Evolutionary conservation across 1,140 invertebrate genomes (phyloP).

Genomic region (Diuraphis noxia): DNA sequence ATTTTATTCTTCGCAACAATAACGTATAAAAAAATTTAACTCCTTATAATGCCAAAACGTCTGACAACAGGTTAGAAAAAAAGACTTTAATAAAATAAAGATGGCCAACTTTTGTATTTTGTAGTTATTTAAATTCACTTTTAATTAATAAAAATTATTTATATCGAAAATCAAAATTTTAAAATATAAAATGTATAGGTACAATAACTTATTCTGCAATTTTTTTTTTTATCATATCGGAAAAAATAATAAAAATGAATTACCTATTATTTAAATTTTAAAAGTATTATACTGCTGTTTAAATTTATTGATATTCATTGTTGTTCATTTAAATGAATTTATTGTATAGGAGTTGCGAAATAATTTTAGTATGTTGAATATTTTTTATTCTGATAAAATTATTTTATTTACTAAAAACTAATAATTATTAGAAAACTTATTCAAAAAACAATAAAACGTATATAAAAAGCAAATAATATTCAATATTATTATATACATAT

Average conservation of each 20-base stretch:
- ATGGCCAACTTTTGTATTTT: too few species aligned
- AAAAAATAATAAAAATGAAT: not conserved
- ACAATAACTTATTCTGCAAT: not conserved
- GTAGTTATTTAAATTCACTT: not conserved
- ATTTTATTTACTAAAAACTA: not conserved
- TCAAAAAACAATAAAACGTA: too few species aligned
- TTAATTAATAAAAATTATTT: not conserved
- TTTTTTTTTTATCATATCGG: not conserved
- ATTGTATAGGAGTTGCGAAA: not conserved
- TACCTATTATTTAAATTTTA: not conserved
- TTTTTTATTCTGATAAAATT: not conserved
- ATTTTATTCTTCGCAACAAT: not conserved
- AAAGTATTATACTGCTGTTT: not conserved
- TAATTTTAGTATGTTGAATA: not conserved
- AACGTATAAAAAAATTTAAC: not conserved
- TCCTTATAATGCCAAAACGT: not conserved
- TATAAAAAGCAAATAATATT: not conserved
- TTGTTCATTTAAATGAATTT: not conserved
- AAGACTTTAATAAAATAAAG: not conserved
- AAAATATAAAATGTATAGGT: too few species aligned
- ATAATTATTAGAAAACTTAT: not conserved
- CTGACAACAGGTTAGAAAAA: not conserved
- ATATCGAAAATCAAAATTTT: too few species aligned
- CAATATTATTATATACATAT: not conserved
- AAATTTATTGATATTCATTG: not conserved